phyloP scores from a whole-genome alignment of 2,797 vertebrate genomes.

The Sebastes hubbsi region DNA sequence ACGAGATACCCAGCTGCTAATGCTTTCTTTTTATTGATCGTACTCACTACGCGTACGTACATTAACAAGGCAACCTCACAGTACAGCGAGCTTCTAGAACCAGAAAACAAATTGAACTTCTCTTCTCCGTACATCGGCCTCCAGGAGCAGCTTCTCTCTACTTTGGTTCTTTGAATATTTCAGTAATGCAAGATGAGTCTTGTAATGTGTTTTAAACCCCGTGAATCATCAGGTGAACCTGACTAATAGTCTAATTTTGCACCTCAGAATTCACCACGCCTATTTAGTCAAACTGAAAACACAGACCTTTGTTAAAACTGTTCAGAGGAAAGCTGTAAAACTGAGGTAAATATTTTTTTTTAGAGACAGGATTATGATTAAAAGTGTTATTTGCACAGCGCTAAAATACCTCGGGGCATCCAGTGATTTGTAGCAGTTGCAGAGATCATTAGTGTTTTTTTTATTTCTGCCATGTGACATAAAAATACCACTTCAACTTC shows the following conservation, averaged over 20 bases:
- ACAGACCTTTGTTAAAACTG: neutral
- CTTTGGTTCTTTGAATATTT: neutral
- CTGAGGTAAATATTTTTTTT: neutral
- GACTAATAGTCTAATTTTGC: constrained; percentile 9
- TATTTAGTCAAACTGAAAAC: constrained; percentile 1
- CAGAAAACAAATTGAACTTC: too few relatives aligned
- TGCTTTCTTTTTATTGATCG: neutral
- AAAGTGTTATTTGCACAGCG: neutral
- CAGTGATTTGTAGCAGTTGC: neutral
- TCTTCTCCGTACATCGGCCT: neutral
- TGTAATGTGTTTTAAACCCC: neutral
- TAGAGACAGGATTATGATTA: neutral
- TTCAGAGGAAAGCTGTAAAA: neutral
- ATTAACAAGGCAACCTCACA: neutral
- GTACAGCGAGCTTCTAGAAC: rapidly evolving
- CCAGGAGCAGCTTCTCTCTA: neutral
- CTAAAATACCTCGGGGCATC: neutral
- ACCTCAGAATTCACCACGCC: neutral
- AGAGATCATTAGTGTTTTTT: neutral
- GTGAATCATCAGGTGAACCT: neutral
- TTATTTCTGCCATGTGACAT: neutral
- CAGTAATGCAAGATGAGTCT: neutral
- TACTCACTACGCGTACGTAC: too few relatives aligned
- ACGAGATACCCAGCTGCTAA: neutral
- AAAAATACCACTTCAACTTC: neutral